Evolutionary conservation across 1,140 invertebrate genomes (phyloP).

Genomic region (Zaprionus taronus): DNA sequence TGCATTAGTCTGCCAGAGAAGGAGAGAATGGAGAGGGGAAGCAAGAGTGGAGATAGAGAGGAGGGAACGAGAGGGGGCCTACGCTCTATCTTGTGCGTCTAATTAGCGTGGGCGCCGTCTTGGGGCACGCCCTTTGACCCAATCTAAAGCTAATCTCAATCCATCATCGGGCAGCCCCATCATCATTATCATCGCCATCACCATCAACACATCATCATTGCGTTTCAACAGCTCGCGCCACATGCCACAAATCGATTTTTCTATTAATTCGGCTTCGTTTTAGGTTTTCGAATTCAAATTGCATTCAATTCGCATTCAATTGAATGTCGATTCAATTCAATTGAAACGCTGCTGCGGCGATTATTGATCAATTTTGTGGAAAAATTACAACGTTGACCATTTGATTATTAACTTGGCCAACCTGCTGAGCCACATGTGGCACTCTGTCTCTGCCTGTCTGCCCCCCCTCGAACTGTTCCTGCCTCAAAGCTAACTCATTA

Average conservation of each 20-base stretch:
- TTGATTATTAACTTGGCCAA: slow-evolving; percentile 79
- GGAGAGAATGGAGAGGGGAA: not conserved
- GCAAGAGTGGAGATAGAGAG: not conserved
- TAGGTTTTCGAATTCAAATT: slow-evolving; percentile 68
- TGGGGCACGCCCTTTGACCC: slow-evolving; percentile 22
- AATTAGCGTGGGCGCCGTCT: slow-evolving; percentile 64
- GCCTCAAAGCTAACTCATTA: slow-evolving; percentile 57
- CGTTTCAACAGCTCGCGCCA: slow-evolving; percentile 51
- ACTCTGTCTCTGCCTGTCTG: slow-evolving; percentile 35
- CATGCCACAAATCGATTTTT: slow-evolving; percentile 49
- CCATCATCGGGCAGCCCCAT: slow-evolving; percentile 54
- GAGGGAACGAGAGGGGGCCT: not conserved
- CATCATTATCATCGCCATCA: slow-evolving; percentile 2
- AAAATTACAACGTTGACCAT: slow-evolving; percentile 77
- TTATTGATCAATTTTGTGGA: slow-evolving; percentile 69
- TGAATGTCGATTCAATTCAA: slow-evolving; percentile 55
- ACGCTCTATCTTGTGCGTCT: slow-evolving; percentile 34
- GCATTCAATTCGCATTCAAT: slow-evolving; percentile 64
- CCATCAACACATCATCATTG: slow-evolving; percentile 58
- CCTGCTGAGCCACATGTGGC: slow-evolving; percentile 61
- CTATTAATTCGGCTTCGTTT: slow-evolving; percentile 75
- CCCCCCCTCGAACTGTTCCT: not conserved
- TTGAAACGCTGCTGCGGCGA: slow-evolving; percentile 55
- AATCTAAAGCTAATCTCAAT: slow-evolving; percentile 37
- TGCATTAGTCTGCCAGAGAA: slow-evolving; percentile 54